These are phyloP conservation scores for Enchytraeus crypticus DNA, from an alignment of 2,888 invertebrate genomes.

Conservation along the genomic window DNA sequence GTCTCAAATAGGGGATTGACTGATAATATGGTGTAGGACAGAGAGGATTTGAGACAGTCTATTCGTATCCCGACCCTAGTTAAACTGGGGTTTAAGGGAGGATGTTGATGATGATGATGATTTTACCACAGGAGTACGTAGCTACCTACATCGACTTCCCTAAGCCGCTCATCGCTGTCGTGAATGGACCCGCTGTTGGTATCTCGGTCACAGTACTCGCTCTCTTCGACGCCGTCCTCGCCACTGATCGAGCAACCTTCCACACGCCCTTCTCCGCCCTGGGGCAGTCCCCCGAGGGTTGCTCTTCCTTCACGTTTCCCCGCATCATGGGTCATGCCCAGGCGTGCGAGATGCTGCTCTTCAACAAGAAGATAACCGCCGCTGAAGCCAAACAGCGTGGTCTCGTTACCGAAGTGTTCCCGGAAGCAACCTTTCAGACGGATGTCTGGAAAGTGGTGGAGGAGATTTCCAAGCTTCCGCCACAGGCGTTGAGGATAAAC, in stretches of 20 bases:
- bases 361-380: conserved; percentile 65
- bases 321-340: conserved; percentile 70
- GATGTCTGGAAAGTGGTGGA: conserved; percentile 53
- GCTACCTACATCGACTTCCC: conserved; percentile 73
- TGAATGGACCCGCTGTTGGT: conserved; percentile 91
- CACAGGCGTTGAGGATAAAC: conserved; percentile 56
- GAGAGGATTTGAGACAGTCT: too few relatives aligned
- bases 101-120: too few relatives aligned
- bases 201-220: conserved; percentile 75
- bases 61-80: too few relatives aligned
- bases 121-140: conserved; percentile 57
- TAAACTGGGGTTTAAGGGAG: too few relatives aligned
- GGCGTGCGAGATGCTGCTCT: conserved; percentile 44
- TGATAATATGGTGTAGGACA: too few relatives aligned
- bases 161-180: conserved; percentile 74
- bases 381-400: conserved; percentile 68
- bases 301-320: conserved; percentile 78
- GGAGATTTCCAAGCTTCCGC: conserved; percentile 53
- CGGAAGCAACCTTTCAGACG: conserved; percentile 56
- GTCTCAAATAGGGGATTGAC: too few relatives aligned
- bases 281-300: conserved; percentile 80
- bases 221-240: conserved; percentile 79
- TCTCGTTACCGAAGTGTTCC: conserved; percentile 70
- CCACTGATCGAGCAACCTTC: conserved; percentile 77
- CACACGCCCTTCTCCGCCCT: conserved; percentile 75